phyloP scores from a whole-genome alignment of 2,113 vertebrate species.

The Periophthalmodon schlosseri region DNA sequence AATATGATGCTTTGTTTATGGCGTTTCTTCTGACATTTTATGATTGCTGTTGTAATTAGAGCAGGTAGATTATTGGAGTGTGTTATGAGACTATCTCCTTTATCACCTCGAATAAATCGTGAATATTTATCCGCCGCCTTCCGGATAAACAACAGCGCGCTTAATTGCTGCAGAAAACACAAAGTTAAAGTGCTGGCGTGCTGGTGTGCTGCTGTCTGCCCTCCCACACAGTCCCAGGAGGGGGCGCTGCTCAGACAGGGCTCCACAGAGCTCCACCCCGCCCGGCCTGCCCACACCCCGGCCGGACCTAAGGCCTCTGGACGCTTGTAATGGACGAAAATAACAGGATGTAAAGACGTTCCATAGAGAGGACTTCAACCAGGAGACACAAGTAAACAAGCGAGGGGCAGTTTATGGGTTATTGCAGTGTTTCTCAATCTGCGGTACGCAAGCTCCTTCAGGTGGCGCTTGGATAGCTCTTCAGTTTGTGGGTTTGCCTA shows the following conservation, averaged over 20 bases:
- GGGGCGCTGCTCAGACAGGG: neutral
- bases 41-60: conserved; percentile 79
- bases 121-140: conserved; percentile 73
- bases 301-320: neutral
- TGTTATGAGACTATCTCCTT: conserved; percentile 77
- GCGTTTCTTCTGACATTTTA: conserved; percentile 76
- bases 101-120: conserved; percentile 79
- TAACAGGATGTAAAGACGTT: neutral
- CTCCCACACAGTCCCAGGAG: conserved; percentile 5
- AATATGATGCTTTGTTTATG: conserved; percentile 75
- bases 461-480: no score
- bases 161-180: conserved; percentile 69
- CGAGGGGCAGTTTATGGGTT: no score
- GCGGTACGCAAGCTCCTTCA: no score
- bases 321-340: neutral
- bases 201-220: conserved; percentile 1
- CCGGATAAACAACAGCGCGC: conserved; percentile 65
- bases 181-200: conserved; percentile 28
- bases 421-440: no score
- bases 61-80: conserved; percentile 77
- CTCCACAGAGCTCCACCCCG: neutral
- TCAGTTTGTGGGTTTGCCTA: no score
- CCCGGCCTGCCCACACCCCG: neutral
- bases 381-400: no score
- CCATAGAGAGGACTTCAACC: no score